Conservation (phyloP, 2,888 invertebrate genomes). For the Habrosyne pyritoides region DNA sequence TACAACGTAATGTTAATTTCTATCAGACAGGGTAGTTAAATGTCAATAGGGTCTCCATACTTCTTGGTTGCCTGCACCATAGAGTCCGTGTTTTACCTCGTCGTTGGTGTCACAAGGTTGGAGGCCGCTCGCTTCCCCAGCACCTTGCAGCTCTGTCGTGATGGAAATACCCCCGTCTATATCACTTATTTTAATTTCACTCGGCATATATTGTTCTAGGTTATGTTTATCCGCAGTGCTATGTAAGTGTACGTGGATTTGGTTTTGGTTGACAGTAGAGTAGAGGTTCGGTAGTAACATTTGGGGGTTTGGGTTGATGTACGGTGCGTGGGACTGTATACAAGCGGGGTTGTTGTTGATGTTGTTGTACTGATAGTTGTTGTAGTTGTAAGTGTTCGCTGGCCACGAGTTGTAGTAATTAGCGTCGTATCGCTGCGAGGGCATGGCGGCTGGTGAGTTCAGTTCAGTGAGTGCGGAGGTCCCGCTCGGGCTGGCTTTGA, state of each 20-base stretch:
- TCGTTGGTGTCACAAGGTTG: conserved; percentile 81
- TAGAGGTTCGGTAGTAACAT: conserved; percentile 92
- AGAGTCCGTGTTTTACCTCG: conserved; percentile 78
- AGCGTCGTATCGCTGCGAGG: conserved; percentile 76
- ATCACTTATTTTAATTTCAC: conserved; percentile 85
- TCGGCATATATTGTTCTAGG: conserved; percentile 85
- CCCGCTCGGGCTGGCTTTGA: conserved; percentile 68
- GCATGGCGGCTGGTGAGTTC: conserved; percentile 57
- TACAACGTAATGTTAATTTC: conserved; percentile 66
- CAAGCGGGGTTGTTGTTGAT: conserved; percentile 80
- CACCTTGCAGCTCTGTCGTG: conserved; percentile 73
- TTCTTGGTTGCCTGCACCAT: conserved; percentile 68
- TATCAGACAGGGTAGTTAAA: conserved; percentile 36
- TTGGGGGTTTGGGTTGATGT: conserved; percentile 85
- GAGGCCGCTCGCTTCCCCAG: conserved; percentile 73
- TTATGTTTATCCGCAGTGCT: conserved; percentile 86
- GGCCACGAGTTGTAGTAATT: conserved; percentile 85
- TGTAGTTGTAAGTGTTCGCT: conserved; percentile 86
- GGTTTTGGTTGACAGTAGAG: conserved; percentile 93
- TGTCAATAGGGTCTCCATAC: conserved; percentile 92
- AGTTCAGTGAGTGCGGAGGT: conserved; percentile 74
- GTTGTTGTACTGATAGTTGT: conserved; percentile 89
- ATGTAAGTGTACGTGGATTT: conserved; percentile 92
- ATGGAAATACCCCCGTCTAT: conserved; percentile 84
- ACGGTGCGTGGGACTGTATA: conserved; percentile 82